Base-by-base conservation (phyloP, 2,797 vertebrate genomes). In the Hafferia zeledoni region DNA sequence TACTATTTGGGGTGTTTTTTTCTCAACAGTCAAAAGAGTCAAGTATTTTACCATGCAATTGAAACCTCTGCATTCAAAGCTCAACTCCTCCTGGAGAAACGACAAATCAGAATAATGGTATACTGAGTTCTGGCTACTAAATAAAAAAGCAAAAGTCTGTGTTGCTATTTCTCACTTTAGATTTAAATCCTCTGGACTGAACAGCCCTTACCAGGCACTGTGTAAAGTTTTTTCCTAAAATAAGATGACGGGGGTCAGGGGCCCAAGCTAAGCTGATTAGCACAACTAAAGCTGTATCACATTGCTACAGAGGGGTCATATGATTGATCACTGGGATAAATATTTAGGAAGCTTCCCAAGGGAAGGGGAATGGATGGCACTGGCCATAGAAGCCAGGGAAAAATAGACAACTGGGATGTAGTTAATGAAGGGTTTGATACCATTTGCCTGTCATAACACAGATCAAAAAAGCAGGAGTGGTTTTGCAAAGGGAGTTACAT, bases 211-310 rank as follows among this genome's bases (percentile, higher is more conserved):
- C 89, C 87, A 93, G 85, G 85, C 94, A 90, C 93, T 17, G 82
- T n/a, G 47, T 72, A 86, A 95, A 88, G 24, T 47, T 93, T 92
- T 95, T 65, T 52, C 79, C 89, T 83, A 87, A 94, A 91, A 83
- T 83, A 92, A 90, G 89, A 91, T 72, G 91, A 79, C 92, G 93
- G 76, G 84, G 88, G 86, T 74, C 86, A 91, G 55, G 56, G 83
- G 84, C 87, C 84, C 22, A 59, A 59, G 55, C 65, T 93, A 96
- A 97, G 91, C 92, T 86, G 95, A 96, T 95, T 96, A 96, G 77
- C 31, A 27, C 69, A 92, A 85, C 94, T 83, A 92, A 96, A 96
- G 79, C 94, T 0, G 5, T 90, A 94, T 96, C 95, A 96, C 95
- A 94, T 93, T 96, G 95, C 92, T 52, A 46, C 63, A 43, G 49